Evolutionary conservation across 1,140 invertebrate species (phyloP).

Genomic region (Drosophila kepulauana): DNA sequence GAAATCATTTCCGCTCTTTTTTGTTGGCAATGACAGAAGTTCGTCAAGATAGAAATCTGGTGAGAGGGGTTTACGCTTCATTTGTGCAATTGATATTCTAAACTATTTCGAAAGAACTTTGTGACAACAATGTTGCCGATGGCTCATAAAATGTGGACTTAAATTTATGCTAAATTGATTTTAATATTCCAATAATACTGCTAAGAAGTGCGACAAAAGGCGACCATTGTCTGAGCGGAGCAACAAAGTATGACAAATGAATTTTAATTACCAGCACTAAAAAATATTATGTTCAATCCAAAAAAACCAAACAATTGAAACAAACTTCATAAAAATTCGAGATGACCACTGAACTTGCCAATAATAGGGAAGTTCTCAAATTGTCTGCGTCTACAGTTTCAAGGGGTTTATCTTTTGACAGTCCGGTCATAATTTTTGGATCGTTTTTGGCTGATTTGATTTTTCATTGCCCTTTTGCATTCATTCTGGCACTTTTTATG

Average conservation of each 20-base stretch:
- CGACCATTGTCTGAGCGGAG: conserved; percentile 44
- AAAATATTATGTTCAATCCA: conserved; percentile 43
- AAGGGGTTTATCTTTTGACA: conserved; percentile 73
- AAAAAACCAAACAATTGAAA: conserved; percentile 44
- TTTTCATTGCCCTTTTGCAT: conserved; percentile 70
- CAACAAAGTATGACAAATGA: conserved; percentile 77
- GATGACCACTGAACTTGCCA: conserved; percentile 51
- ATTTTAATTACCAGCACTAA: conserved; percentile 76
- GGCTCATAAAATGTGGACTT: conserved; percentile 50
- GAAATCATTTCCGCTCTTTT: conserved; percentile 62
- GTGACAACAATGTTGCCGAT: conserved; percentile 43
- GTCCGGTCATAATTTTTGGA: conserved; percentile 70
- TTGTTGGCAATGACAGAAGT: conserved; percentile 30
- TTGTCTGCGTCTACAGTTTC: conserved; percentile 19
- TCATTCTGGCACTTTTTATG: conserved; percentile 57
- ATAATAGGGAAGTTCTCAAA: not conserved
- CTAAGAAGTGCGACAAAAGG: conserved; percentile 2
- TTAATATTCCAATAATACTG: conserved; percentile 55
- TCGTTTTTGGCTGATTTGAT: conserved; percentile 80
- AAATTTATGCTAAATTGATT: conserved; percentile 78
- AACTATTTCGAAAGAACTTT: conserved; percentile 11
- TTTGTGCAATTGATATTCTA: conserved; percentile 26
- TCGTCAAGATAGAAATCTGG: conserved; percentile 2
- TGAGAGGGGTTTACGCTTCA: conserved; percentile 18
- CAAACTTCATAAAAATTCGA: conserved; percentile 47